Base-by-base conservation (phyloP, 1,140 invertebrate species). In the Drosophila oshimai region DNA sequence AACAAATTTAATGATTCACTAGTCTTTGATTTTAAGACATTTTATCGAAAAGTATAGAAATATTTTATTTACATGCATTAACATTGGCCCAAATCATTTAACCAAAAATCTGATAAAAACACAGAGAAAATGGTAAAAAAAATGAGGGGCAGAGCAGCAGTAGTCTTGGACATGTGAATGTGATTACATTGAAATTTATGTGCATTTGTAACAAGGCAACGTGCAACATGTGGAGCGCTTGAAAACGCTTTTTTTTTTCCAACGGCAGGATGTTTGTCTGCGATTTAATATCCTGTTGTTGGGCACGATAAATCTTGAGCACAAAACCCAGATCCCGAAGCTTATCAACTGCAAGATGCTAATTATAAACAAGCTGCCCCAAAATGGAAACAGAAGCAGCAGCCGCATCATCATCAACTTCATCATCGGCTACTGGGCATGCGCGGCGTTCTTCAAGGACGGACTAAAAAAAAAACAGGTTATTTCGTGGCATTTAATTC, bases 131-230 rank as follows among this genome's bases (percentile, higher is more conserved):
- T 24, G 13, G 36, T 34, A 65, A 29, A 13, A 17, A 13, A 17
- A 37, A 15, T 24, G 41, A 39, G 10, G 20, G 13, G 29, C 22
- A 33, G 6, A 47, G 61, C 50, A 50, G 26, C 39, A 41, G 42
- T 15, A 54, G 36, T 34, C 42, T 34, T 49, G 72, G 76, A 65
- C 76, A 72, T 86, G 75, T 36, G 80, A 73, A 87, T 86, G 80
- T 81, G 76, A 76, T 87, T 87, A 76, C 80, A 86, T 87, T 80
- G 84, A 86, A 86, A 86, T 86, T 86, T 86, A 86, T 86, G 80
- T 86, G 80, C 81, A 86, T 86, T 87, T 86, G 83, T 87, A 84
- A 84, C 42, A 55, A 55, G 20, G 24, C 31, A 44, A 86, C 67
- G 80, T 86, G 81, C 80, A 86, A 86, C 80, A 87, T 86, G 80